These are phyloP conservation scores for Bradypodion pumilum DNA, from an alignment of 2,797 vertebrate species.

Conservation along the genomic window DNA sequence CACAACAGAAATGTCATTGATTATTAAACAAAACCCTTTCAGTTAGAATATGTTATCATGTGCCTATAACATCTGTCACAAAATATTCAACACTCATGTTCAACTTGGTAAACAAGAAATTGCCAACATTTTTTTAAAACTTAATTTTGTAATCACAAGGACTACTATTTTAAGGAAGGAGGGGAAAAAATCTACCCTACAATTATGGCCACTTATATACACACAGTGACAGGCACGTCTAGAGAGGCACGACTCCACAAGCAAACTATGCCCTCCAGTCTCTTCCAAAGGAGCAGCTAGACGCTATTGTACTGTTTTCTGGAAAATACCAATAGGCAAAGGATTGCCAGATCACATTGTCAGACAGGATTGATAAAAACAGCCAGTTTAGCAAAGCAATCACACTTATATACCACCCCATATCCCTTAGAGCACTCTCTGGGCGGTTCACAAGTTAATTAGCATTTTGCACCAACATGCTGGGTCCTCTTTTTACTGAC, in stretches of 20 bases:
- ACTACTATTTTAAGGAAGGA: neutral
- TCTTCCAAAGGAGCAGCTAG: constrained; percentile 4
- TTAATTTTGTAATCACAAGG: neutral
- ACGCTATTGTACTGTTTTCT: neutral
- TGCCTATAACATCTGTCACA: neutral
- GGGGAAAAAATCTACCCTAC: neutral
- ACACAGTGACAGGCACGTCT: neutral
- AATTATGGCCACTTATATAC: neutral
- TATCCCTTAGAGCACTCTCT: too few relatives aligned
- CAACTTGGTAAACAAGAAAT: neutral
- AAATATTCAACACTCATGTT: neutral
- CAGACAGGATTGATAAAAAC: constrained; percentile 25
- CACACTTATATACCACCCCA: too few relatives aligned
- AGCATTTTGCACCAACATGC: too few relatives aligned
- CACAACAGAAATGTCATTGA: neutral
- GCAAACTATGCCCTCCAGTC: neutral
- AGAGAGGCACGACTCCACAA: accelerated
- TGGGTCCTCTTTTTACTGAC: too few relatives aligned
- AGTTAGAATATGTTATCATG: neutral
- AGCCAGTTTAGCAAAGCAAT: too few relatives aligned
- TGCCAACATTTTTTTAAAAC: neutral
- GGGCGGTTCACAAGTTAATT: too few relatives aligned
- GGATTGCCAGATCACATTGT: constrained; percentile 41
- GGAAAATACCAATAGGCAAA: constrained; percentile 1
- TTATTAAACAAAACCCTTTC: neutral